Base-by-base conservation (phyloP, 1,140 invertebrate species). In the Stratiolaelaps scimitus region DNA sequence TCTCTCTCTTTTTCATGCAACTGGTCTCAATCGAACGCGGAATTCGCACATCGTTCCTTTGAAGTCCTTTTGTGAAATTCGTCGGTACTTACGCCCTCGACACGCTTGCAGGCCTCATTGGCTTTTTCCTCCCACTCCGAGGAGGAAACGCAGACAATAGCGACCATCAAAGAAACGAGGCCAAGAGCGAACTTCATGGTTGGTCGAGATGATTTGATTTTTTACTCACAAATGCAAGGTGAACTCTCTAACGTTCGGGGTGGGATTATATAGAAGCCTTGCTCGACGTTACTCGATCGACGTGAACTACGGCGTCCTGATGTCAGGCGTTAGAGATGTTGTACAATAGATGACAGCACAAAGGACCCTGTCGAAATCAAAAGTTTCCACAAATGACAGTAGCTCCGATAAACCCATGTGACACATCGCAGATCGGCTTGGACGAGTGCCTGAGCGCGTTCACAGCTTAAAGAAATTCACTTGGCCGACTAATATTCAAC, bases 151-250 rank as follows among this genome's bases (percentile, higher is more conserved):
- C 28, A 28, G 47, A 48, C 4, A 15, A 48, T 4, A n/a, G n/a
- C n/a, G 4, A 48, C 47, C 7, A 48, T 23, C 47, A 48, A 28
- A 15, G 47, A 19, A 15, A 48, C 7, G 47, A 48, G 47, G 4
- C 7, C 47, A 48, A 28, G 19, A 28, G 28, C 20, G 47, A 48
- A 48, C 15, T 48, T 48, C 47, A 48, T 48, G 47, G 20, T 48
- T 48, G 19, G 28, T 7, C 4, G 4, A 48, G 47, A 48, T 6
- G 4, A 28, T 23, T 15, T 4, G 47, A 4, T 4, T 15, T 19
- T 19, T 23, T 4, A 4, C 15, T 48, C 15, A 7, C 47, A 15
- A 4, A 6, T 15, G 20, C 28, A 48, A 23, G 28, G 4, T 28
- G 7, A 45, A 13, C 13, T 48, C 20, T 19, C 47, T 15, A 48